A percentile compares a stretch with the other conserved stretches of the same genome.
phyloP scores from a whole-genome alignment of 2,797 vertebrate genomes.

The Syngnathus acus region DNA sequence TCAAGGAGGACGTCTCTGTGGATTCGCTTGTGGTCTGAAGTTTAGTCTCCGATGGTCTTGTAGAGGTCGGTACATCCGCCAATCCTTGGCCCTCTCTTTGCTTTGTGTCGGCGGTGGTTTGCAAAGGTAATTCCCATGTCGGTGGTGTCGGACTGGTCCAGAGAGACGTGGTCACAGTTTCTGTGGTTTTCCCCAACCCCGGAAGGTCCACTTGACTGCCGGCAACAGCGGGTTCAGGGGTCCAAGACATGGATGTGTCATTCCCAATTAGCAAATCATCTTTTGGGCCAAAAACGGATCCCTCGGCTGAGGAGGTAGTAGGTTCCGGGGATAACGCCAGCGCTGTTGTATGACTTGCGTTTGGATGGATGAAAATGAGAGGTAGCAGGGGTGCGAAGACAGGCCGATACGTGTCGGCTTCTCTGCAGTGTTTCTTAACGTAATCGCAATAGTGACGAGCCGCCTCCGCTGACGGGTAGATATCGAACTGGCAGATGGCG shows the following conservation, averaged over 20 bases:
- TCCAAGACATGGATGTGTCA: slow-evolving; percentile 27
- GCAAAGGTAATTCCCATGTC: slow-evolving; percentile 29
- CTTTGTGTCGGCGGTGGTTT: slow-evolving; percentile 17
- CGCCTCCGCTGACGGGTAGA: slow-evolving; percentile 89
- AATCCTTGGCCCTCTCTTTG: slow-evolving; percentile 11
- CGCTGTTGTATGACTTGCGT: slow-evolving; percentile 47
- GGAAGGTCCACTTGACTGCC: slow-evolving; percentile 27
- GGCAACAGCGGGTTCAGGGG: slow-evolving; percentile 17
- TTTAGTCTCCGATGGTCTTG: slow-evolving; percentile 28
- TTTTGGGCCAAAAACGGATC: slow-evolving; percentile 20
- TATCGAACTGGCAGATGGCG: slow-evolving; percentile 93
- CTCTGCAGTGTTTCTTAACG: slow-evolving; percentile 92
- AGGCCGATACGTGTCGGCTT: slow-evolving; percentile 80
- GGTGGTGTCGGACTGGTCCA: slow-evolving; percentile 27
- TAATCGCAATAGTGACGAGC: slow-evolving; percentile 96
- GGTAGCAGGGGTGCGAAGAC: slow-evolving; percentile 74
- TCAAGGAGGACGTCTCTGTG: not conserved
- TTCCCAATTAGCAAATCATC: slow-evolving; percentile 25
- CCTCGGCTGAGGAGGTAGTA: slow-evolving; percentile 36
- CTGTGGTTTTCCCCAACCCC: slow-evolving; percentile 46
- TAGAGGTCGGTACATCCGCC: slow-evolving; percentile 34
- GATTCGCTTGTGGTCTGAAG: slow-evolving; percentile 23
- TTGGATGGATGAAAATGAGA: slow-evolving; percentile 64
- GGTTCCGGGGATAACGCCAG: slow-evolving; percentile 31
- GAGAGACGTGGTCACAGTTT: slow-evolving; percentile 45